Conservation (phyloP, 2,888 invertebrate species). For the Drosophila lutescens region DNA sequence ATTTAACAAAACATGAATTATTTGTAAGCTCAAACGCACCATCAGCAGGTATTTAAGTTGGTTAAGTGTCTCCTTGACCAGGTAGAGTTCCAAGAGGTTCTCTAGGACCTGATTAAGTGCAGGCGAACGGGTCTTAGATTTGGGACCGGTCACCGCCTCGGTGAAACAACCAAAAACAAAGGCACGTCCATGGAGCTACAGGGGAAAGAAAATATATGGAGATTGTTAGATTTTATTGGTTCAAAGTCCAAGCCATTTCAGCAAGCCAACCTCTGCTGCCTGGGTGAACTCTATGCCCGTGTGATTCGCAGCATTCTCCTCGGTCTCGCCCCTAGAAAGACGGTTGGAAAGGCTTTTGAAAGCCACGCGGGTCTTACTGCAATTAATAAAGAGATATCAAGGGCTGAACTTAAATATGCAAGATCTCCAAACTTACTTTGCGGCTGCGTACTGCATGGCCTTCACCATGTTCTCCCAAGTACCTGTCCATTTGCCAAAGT, state of each 20-base stretch:
- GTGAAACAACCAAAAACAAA: constrained; percentile 91
- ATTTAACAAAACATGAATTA: too few relatives aligned
- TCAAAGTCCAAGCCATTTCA: background rate
- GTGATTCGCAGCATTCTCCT: constrained; percentile 94
- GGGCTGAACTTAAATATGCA: too few relatives aligned
- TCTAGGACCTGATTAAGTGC: constrained; percentile 87
- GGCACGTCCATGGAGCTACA: constrained; percentile 91
- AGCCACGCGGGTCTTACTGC: constrained; percentile 89
- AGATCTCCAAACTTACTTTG: constrained; percentile 80
- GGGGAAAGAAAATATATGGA: background rate
- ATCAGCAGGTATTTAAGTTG: constrained; percentile 90
- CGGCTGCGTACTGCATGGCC: constrained; percentile 85
- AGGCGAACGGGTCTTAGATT: constrained; percentile 85
- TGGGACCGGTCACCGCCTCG: constrained; percentile 88
- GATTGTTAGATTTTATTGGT: background rate
- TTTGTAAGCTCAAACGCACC: constrained; percentile 85
- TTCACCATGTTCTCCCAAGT: constrained; percentile 82
- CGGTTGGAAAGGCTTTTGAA: constrained; percentile 89
- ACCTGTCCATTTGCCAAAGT: constrained; percentile 77
- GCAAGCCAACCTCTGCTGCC: constrained; percentile 89
- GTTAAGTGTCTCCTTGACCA: constrained; percentile 89
- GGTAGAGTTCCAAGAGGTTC: constrained; percentile 91
- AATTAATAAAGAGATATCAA: constrained; percentile 17
- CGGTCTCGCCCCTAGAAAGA: constrained; percentile 87
- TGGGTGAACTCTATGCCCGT: constrained; percentile 92